Evolutionary conservation across 1,140 invertebrate species (phyloP).

Genomic region (Drosophila rufa): DNA sequence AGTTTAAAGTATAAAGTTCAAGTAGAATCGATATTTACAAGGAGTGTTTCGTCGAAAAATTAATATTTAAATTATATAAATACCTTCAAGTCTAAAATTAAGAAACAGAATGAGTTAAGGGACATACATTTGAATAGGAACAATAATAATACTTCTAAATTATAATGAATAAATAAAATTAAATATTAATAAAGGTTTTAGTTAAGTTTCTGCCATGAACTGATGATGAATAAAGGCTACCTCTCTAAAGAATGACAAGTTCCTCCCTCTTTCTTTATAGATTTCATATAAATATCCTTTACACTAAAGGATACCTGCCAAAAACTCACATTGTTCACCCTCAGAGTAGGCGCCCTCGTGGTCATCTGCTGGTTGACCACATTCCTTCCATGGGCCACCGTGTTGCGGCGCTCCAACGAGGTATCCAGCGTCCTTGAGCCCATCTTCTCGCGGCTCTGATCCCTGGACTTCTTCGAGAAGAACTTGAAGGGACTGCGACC

Average conservation of each 20-base stretch:
- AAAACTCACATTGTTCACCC: slow-evolving; percentile 67
- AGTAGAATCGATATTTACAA: background rate
- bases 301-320: background rate
- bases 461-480: slow-evolving; percentile 83
- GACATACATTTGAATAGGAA: background rate
- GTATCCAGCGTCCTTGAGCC: slow-evolving; percentile 54
- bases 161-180: no score
- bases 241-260: no score
- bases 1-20: background rate
- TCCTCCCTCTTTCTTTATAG: no score
- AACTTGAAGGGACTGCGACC: slow-evolving; percentile 96
- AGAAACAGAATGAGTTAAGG: background rate
- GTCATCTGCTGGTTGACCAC: slow-evolving; percentile 80
- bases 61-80: background rate
- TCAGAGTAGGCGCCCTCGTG: slow-evolving; percentile 71
- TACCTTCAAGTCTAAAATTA: slow-evolving; percentile 2
- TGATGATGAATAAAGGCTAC: no score
- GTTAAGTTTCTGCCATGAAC: no score
- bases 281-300: slow-evolving; percentile 63
- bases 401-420: slow-evolving; percentile 75
- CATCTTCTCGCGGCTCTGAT: slow-evolving; percentile 82
- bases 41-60: background rate
- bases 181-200: no score
- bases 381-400: slow-evolving; percentile 80
- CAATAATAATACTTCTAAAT: background rate